phyloP scores from a whole-genome alignment of 2,797 vertebrate genomes.

The Sciurus vulgaris region DNA sequence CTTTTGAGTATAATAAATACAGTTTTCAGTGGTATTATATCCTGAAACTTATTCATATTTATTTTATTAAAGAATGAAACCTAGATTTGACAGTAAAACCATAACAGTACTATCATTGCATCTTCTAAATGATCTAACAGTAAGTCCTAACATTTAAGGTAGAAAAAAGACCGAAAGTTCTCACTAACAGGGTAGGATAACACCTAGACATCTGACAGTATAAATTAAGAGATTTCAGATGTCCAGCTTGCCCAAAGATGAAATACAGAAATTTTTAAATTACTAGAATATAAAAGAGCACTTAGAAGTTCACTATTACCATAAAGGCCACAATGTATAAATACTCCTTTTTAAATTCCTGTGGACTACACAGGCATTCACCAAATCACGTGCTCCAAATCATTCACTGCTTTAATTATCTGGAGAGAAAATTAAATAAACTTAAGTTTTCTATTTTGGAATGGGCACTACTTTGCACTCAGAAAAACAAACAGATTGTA shows the following conservation, averaged over 20 bases:
- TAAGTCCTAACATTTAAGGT: slow-evolving; percentile 68
- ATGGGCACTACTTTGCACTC: slow-evolving; percentile 72
- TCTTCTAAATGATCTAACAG: slow-evolving; percentile 71
- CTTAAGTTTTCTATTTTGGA: slow-evolving; percentile 59
- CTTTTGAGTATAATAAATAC: slow-evolving; percentile 70
- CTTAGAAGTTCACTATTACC: slow-evolving; percentile 61
- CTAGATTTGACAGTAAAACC: slow-evolving; percentile 75
- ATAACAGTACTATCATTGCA: slow-evolving; percentile 41
- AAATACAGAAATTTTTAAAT: slow-evolving; percentile 64
- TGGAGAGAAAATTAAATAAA: slow-evolving; percentile 78
- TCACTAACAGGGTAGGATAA: slow-evolving; percentile 69
- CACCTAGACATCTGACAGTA: slow-evolving; percentile 62
- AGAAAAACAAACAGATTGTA: slow-evolving; percentile 73
- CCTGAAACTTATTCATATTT: slow-evolving; percentile 74
- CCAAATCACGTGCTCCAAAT: slow-evolving; percentile 70
- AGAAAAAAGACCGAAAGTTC: slow-evolving; percentile 76
- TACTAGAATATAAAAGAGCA: slow-evolving; percentile 60
- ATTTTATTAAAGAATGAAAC: slow-evolving; percentile 74
- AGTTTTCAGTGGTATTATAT: slow-evolving; percentile 74
- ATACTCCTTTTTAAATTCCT: slow-evolving; percentile 59
- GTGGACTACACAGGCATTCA: slow-evolving; percentile 71
- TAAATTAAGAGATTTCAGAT: slow-evolving; percentile 68
- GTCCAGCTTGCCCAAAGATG: slow-evolving; percentile 69
- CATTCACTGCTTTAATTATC: slow-evolving; percentile 72
- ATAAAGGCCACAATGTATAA: slow-evolving; percentile 67